Conservation (phyloP, 2,888 invertebrate genomes). For the Andrena hattorfiana region DNA sequence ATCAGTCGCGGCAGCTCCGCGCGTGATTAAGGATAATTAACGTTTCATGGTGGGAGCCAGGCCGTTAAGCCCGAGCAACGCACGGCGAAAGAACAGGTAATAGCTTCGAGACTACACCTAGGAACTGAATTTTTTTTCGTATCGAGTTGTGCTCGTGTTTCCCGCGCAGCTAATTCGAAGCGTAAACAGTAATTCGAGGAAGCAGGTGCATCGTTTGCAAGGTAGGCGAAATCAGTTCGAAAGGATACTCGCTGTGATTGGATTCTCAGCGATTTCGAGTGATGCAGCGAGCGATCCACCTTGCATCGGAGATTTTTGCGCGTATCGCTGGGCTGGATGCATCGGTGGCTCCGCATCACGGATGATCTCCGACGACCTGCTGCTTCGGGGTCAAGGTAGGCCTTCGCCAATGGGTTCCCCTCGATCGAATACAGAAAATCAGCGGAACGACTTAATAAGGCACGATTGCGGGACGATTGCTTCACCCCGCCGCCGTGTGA, state of each 20-base stretch:
- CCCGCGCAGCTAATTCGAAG: constrained; percentile 62
- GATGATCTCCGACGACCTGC: constrained; percentile 66
- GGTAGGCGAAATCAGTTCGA: constrained; percentile 17
- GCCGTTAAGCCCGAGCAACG: background rate
- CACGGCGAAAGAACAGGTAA: background rate
- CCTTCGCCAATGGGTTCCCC: constrained; percentile 73
- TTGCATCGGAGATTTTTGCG: background rate
- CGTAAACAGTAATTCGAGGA: constrained; percentile 71
- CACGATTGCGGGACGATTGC: constrained; percentile 83
- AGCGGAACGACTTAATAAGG: constrained; percentile 84
- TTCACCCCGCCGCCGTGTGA: constrained; percentile 79
- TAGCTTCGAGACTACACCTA: constrained; percentile 4
- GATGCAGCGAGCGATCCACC: background rate
- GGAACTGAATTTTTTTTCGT: constrained; percentile 4
- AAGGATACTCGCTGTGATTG: background rate
- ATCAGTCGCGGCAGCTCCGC: constrained; percentile 42
- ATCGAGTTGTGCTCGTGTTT: constrained; percentile 21
- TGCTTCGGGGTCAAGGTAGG: constrained; percentile 81
- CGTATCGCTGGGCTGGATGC: background rate
- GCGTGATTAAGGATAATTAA: constrained; percentile 68
- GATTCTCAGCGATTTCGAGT: background rate
- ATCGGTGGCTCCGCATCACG: constrained; percentile 62
- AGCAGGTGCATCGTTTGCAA: constrained; percentile 66
- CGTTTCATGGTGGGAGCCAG: constrained; percentile 47
- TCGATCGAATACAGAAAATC: constrained; percentile 81